Conservation (phyloP, 2,113 vertebrate genomes). For the Pygoscelis adeliae region DNA sequence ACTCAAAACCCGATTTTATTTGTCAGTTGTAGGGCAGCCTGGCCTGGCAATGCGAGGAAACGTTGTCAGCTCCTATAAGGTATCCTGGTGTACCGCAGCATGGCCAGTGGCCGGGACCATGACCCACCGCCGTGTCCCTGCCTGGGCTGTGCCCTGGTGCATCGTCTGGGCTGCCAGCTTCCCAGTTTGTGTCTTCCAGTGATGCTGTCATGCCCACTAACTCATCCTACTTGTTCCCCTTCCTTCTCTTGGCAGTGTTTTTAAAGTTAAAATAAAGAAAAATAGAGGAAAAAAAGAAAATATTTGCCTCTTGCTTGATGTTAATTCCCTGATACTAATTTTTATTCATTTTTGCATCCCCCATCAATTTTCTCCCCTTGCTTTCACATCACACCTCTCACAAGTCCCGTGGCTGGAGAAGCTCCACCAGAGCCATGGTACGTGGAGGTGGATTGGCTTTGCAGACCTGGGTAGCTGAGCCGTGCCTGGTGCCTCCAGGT, state of each 20-base stretch:
- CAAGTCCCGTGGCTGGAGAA: neutral
- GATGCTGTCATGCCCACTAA: neutral
- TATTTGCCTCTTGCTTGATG: neutral
- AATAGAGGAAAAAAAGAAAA: neutral
- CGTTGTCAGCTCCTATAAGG: constrained; percentile 48
- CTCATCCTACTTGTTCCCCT: neutral
- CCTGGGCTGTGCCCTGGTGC: neutral
- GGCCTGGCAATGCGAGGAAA: neutral
- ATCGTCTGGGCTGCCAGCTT: neutral
- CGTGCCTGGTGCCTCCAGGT: accelerated
- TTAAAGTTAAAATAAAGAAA: neutral
- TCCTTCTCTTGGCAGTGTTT: neutral
- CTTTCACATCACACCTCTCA: neutral
- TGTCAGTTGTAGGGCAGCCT: constrained; percentile 45
- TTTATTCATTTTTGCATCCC: neutral
- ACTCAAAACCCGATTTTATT: neutral
- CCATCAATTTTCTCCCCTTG: neutral
- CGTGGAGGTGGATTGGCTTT: neutral
- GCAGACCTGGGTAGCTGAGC: neutral
- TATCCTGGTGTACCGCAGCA: neutral
- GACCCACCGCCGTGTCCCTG: neutral
- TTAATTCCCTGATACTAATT: neutral
- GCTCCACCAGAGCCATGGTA: neutral
- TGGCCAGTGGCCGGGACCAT: neutral
- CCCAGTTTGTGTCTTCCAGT: neutral